A percentile compares a stretch with the other conserved stretches of the same genome.
Evolutionary conservation across 2,113 vertebrate genomes (phyloP).

Genomic region (Egretta garzetta): DNA sequence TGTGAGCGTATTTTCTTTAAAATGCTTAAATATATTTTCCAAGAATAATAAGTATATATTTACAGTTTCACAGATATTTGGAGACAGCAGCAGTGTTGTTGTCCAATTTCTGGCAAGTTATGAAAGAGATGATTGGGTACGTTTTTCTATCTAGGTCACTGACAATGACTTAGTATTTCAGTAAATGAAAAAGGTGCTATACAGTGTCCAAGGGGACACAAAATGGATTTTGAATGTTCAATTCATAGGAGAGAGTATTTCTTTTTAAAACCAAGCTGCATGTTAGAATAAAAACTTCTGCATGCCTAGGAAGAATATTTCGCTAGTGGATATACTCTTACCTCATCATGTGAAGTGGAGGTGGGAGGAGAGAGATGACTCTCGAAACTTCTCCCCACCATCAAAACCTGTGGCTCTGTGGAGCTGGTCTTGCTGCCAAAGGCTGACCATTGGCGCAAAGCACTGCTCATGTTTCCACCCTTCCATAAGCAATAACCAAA

Average conservation of each 20-base stretch:
- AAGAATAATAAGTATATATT: background rate
- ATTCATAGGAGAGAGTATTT: background rate
- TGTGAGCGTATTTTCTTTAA: background rate
- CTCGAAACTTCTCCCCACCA: background rate
- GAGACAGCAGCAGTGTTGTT: background rate
- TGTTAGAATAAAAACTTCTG: background rate
- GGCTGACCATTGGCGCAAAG: background rate
- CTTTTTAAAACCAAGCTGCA: background rate
- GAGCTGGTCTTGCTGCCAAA: background rate
- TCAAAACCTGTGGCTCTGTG: background rate
- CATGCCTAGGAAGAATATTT: background rate
- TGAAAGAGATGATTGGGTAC: background rate
- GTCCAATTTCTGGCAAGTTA: background rate
- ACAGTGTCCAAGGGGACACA: accelerated
- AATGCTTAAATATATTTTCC: background rate
- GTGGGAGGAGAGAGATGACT: background rate
- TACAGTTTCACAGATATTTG: background rate
- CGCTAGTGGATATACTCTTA: background rate
- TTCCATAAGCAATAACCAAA: background rate
- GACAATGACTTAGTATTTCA: background rate
- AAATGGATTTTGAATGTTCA: background rate
- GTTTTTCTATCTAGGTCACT: background rate
- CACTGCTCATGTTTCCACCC: accelerated
- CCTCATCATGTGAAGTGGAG: background rate
- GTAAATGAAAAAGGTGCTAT: background rate